Conservation (phyloP, 1,140 invertebrate genomes). For the Drosophila arizonae region DNA sequence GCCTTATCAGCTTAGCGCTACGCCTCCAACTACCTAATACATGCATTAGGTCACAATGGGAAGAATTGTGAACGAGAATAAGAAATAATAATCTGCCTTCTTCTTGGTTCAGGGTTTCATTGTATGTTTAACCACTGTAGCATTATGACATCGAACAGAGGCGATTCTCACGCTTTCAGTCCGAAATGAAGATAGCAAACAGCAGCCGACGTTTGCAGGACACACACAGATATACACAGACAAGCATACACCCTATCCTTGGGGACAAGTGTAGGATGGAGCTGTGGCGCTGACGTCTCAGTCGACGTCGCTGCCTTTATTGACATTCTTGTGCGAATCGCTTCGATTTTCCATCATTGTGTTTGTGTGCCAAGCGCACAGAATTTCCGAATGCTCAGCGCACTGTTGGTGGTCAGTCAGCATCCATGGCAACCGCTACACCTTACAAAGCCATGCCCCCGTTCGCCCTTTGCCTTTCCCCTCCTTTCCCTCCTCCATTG, state of each 20-base stretch:
- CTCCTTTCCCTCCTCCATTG: neutral
- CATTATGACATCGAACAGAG: slow-evolving; percentile 16
- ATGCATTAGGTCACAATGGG: too few species aligned
- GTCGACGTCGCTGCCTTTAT: slow-evolving; percentile 45
- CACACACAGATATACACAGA: slow-evolving; percentile 15
- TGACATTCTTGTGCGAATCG: slow-evolving; percentile 62
- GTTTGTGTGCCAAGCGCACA: slow-evolving; percentile 67
- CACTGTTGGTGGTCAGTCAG: slow-evolving; percentile 67
- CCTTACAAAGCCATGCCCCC: too few species aligned
- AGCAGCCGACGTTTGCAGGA: slow-evolving; percentile 50
- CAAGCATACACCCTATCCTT: neutral
- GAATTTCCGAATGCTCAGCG: slow-evolving; percentile 60
- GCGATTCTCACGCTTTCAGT: slow-evolving; percentile 29
- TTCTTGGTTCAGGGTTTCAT: neutral
- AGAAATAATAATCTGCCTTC: neutral
- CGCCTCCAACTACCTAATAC: too few species aligned
- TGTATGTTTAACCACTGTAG: neutral
- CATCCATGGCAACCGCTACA: slow-evolving; percentile 14
- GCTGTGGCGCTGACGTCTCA: neutral
- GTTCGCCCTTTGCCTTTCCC: neutral
- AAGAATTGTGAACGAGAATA: too few species aligned
- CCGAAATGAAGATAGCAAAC: slow-evolving; percentile 68
- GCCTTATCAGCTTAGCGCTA: too few species aligned
- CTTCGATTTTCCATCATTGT: slow-evolving; percentile 72
- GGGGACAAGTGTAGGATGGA: neutral